A percentile compares a stretch with the other conserved stretches of the same genome.
Evolutionary conservation across 2,888 invertebrate species (phyloP).

Genomic region (Sericinus montela): DNA sequence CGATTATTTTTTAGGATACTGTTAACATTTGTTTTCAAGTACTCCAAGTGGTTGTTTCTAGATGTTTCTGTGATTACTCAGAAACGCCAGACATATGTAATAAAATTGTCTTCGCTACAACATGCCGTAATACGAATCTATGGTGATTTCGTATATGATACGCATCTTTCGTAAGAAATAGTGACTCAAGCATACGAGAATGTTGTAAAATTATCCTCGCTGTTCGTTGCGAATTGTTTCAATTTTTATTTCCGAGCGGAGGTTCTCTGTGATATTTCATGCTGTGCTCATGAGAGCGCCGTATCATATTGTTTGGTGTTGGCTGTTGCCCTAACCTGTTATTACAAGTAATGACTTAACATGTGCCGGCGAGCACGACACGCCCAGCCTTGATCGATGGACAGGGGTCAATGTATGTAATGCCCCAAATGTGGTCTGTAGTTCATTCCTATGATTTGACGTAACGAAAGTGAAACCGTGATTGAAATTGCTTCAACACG

Average conservation of each 20-base stretch:
- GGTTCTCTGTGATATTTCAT: conserved; percentile 9
- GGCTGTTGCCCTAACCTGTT: conserved; percentile 42
- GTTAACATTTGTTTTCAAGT: too few relatives aligned
- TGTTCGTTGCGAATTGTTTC: not conserved
- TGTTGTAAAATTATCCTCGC: too few relatives aligned
- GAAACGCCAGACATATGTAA: too few relatives aligned
- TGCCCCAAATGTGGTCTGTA: conserved; percentile 26
- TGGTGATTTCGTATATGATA: too few relatives aligned
- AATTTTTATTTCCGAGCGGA: not conserved
- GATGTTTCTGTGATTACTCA: too few relatives aligned
- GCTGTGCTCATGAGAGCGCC: not conserved
- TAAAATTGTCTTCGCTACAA: too few relatives aligned
- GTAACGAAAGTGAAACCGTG: conserved; percentile 20
- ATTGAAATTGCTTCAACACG: conserved; percentile 9
- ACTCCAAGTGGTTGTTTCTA: too few relatives aligned
- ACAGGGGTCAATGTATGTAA: conserved; percentile 33
- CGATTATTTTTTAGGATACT: not conserved
- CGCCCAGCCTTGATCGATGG: conserved; percentile 49
- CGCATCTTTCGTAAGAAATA: too few relatives aligned
- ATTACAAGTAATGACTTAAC: conserved; percentile 42
- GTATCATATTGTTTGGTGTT: conserved; percentile 37
- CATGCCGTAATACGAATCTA: too few relatives aligned
- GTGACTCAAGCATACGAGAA: too few relatives aligned
- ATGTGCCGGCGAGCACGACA: conserved; percentile 32
- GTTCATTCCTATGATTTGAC: not conserved